A percentile compares a stretch with the other conserved stretches of the same genome.
Conservation (phyloP, 30 jellyfish, hydroid and myxozoan genomes). For the Sanderia malayensis region DNA sequence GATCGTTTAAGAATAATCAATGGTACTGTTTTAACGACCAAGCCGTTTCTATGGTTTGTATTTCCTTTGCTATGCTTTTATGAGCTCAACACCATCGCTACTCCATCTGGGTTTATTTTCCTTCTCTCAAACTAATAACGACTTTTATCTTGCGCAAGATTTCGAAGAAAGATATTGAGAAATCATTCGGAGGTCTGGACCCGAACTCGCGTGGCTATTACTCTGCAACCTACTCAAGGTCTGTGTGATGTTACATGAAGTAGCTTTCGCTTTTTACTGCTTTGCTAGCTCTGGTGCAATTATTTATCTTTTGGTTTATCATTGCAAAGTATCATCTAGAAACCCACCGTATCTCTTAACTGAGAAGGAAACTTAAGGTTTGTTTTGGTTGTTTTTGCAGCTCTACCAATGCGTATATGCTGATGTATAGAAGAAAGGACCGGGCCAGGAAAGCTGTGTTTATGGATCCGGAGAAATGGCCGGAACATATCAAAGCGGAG, state of each 20-base stretch:
- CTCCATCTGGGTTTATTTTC: no score
- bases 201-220: conserved; percentile 64
- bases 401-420: conserved; percentile 95
- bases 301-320: no score
- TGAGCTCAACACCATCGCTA: no score
- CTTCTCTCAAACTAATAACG: no score
- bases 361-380: conserved; percentile 84
- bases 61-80: no score
- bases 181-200: conserved; percentile 88
- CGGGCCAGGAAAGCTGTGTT: conserved; percentile 41
- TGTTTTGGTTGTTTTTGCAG: conserved; percentile 22
- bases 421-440: conserved; percentile 78
- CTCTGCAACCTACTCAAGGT: conserved; percentile 84
- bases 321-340: no score
- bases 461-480: conserved; percentile 57
- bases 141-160: no score
- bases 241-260: background rate
- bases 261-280: no score
- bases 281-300: no score
- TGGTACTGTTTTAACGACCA: conserved; percentile 98
- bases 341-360: no score
- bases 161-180: conserved; percentile 74
- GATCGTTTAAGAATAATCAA: conserved; percentile 75
- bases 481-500: conserved; percentile 44
- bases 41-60: conserved; percentile 81